Percentiles rank a stretch among this genome's conserved stretches.
These are phyloP conservation scores for Phyllostomus hastatus DNA, from an alignment of 2,113 vertebrate species.

Conservation along the genomic window DNA sequence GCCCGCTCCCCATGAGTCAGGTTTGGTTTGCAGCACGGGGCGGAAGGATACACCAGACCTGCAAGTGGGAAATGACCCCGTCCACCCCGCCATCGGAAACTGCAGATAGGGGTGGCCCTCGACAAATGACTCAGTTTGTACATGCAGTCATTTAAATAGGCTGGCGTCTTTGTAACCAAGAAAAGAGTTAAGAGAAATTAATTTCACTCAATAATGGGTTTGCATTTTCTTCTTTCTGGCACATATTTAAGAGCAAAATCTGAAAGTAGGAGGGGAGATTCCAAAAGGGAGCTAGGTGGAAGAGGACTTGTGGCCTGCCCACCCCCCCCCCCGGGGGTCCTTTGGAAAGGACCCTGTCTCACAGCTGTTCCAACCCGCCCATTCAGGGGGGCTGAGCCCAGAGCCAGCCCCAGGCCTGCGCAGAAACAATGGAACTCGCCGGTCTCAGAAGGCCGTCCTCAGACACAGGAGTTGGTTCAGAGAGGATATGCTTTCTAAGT, in stretches of 20 bases:
- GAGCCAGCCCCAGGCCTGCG: too few species aligned
- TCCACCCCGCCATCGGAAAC: background rate
- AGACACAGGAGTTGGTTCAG: background rate
- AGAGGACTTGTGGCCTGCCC: background rate
- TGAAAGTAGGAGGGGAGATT: background rate
- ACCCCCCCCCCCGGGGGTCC: background rate
- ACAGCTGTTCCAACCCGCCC: background rate
- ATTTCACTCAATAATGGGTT: background rate
- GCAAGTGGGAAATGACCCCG: rapidly evolving
- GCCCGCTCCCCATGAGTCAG: too few species aligned
- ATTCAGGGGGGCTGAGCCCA: too few species aligned
- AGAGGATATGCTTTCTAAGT: background rate
- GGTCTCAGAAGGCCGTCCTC: background rate
- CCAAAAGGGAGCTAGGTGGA: background rate
- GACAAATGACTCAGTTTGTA: background rate
- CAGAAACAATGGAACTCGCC: background rate
- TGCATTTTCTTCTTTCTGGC: background rate
- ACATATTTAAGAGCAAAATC: background rate
- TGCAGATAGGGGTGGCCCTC: background rate
- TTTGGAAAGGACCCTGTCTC: background rate
- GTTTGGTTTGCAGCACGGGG: background rate
- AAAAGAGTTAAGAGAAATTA: background rate
- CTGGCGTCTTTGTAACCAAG: background rate
- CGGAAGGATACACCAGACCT: background rate
- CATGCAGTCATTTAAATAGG: background rate